Conservation (phyloP, 2,888 invertebrate species). For the Orchestes rusci region DNA sequence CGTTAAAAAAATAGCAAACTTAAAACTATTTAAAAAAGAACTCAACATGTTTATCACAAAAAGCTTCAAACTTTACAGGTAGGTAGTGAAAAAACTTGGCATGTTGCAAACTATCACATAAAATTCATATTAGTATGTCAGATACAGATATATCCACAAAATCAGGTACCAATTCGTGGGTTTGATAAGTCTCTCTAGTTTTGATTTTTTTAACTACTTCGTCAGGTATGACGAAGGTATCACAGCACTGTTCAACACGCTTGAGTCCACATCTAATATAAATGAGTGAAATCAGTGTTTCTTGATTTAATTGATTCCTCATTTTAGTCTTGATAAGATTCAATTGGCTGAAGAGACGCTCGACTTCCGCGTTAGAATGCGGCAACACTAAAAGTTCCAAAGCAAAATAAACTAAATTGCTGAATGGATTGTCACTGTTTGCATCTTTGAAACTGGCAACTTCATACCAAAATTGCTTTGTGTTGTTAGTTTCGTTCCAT, state of each 20-base stretch:
- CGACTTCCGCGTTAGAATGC: slow-evolving; percentile 26
- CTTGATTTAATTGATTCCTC: neutral
- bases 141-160: neutral
- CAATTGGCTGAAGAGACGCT: slow-evolving; percentile 22
- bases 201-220: neutral
- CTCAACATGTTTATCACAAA: neutral
- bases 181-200: neutral
- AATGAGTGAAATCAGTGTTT: neutral
- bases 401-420: slow-evolving; percentile 15
- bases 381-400: slow-evolving; percentile 18
- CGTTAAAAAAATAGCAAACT: too few relatives aligned
- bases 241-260: neutral
- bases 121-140: neutral
- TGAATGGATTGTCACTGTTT: slow-evolving; percentile 43
- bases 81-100: too few relatives aligned
- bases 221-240: neutral
- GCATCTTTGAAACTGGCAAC: slow-evolving; percentile 28
- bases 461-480: slow-evolving; percentile 15
- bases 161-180: neutral
- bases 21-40: neutral
- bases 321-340: slow-evolving; percentile 23
- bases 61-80: neutral
- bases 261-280: neutral
- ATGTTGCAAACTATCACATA: too few relatives aligned
- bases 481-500: slow-evolving; percentile 4